A percentile compares a stretch with the other conserved stretches of the same genome.
These are phyloP conservation scores for Sylvia atricapilla DNA, from an alignment of 2,113 vertebrate genomes.

Conservation along the genomic window DNA sequence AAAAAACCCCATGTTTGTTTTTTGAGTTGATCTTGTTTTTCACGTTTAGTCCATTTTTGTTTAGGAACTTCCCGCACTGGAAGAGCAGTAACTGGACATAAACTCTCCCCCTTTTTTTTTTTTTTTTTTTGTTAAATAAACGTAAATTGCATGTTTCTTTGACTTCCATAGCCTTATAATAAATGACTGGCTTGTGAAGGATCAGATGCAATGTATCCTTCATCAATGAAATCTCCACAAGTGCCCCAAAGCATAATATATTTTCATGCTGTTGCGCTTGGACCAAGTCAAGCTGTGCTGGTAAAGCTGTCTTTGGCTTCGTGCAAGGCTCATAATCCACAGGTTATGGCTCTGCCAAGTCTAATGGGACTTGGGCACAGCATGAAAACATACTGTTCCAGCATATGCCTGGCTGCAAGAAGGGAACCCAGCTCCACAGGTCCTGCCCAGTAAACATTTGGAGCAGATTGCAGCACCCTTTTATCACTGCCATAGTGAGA, in stretches of 20 bases:
- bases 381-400: neutral
- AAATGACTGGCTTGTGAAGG: neutral
- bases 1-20: neutral
- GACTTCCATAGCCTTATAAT: neutral
- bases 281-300: slow-evolving; percentile 26
- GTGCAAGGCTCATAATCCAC: neutral
- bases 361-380: slow-evolving; percentile 49
- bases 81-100: neutral
- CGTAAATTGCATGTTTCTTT: neutral
- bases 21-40: neutral
- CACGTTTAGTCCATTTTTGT: neutral
- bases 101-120: neutral
- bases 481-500: slow-evolving; percentile 38
- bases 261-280: slow-evolving; percentile 36
- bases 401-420: slow-evolving; percentile 15
- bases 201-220: neutral
- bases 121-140: neutral
- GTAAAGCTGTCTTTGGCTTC: slow-evolving; percentile 27
- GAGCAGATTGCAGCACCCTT: slow-evolving; percentile 56
- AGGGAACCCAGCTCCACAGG: neutral
- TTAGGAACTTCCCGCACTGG: neutral
- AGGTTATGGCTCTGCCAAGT: slow-evolving; percentile 8
- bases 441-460: slow-evolving; percentile 19
- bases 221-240: slow-evolving; percentile 18
- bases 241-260: neutral